Base-by-base conservation (phyloP, 2,797 vertebrate species). In the Microcaecilia unicolor region DNA sequence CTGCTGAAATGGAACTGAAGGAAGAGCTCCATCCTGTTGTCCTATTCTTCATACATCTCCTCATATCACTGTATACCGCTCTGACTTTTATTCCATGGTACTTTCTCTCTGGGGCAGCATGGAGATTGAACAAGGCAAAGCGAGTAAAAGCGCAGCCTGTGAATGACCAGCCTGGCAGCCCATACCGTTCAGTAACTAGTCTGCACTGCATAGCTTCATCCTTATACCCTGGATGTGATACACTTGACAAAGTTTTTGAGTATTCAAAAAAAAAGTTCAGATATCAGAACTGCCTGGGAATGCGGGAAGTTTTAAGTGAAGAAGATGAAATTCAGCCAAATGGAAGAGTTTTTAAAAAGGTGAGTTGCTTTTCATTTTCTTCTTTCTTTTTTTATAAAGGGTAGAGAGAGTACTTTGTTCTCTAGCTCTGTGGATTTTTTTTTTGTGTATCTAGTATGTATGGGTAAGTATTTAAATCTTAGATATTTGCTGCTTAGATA, bases 291-390 rank as follows among this genome's bases (percentile, higher is more conserved):
- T 92, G 92, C 25, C 62, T 97, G 28, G 93, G 93, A 35, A 94
- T 89, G 1, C 85, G 94, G 41, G 86, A 92, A 68, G 48, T 98
- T 52, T 74, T 98, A 34, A 91, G 79, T 15, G 91, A 96, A 50
- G 91, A 96, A 61, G 92, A 97, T 28, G 93, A 95, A 79, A 61
- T 66, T 11, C 93, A 94, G 40, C 80, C 79, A 23, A 92, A 90
- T 7, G 94, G 93, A 32, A 94, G 88, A 59, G 58, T 96, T 56
- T 97, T 96, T 73, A 95, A 93, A 48, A 98, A 98, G 92, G 94
- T 98, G 72, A 42, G 62, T 27, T 8, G 25, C 39, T n/a, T n/a
- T n/a, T n/a, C n/a, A n/a, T n/a, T n/a, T n/a, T n/a, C n/a, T n/a
- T n/a, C n/a, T n/a, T n/a, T n/a, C n/a, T n/a, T n/a, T n/a, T n/a